These are phyloP conservation scores for Augiades crinisus DNA, from an alignment of 2,888 invertebrate genomes.

Conservation along the genomic window DNA sequence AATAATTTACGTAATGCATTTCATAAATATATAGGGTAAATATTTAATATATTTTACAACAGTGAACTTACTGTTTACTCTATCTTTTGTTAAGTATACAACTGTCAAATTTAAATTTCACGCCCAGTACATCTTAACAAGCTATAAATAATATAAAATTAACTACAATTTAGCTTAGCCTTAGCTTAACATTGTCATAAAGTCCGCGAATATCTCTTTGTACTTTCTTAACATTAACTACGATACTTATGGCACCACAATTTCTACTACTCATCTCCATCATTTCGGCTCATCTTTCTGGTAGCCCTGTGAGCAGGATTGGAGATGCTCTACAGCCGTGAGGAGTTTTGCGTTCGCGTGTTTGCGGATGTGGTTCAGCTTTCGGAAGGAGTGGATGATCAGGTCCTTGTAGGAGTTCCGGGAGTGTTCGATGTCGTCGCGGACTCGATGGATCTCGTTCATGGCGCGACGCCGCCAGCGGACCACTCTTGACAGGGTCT, in stretches of 20 bases:
- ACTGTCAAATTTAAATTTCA: too few species aligned
- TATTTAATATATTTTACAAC: too few species aligned
- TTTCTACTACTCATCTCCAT: not conserved
- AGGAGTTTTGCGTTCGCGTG: conserved; percentile 41
- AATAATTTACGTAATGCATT: too few species aligned
- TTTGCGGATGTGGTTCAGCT: conserved; percentile 52
- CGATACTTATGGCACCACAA: conserved; percentile 16
- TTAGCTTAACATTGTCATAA: too few species aligned
- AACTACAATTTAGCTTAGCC: too few species aligned
- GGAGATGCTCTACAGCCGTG: conserved; percentile 35
- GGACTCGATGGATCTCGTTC: conserved; percentile 58
- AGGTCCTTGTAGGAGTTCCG: conserved; percentile 58
- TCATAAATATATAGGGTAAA: not conserved
- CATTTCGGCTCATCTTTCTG: conserved; percentile 1
- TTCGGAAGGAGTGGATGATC: conserved; percentile 53
- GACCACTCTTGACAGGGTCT: conserved; percentile 53
- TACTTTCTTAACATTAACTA: conserved; percentile 4
- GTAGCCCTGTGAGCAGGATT: not conserved
- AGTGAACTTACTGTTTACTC: too few species aligned
- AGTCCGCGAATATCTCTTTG: not conserved
- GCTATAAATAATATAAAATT: too few species aligned
- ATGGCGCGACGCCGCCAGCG: conserved; percentile 64
- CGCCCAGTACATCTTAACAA: too few species aligned
- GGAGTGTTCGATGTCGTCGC: conserved; percentile 61
- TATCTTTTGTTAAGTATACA: too few species aligned